phyloP scores from a whole-genome alignment of 1,140 invertebrate genomes.

The Drosophila orosa region DNA sequence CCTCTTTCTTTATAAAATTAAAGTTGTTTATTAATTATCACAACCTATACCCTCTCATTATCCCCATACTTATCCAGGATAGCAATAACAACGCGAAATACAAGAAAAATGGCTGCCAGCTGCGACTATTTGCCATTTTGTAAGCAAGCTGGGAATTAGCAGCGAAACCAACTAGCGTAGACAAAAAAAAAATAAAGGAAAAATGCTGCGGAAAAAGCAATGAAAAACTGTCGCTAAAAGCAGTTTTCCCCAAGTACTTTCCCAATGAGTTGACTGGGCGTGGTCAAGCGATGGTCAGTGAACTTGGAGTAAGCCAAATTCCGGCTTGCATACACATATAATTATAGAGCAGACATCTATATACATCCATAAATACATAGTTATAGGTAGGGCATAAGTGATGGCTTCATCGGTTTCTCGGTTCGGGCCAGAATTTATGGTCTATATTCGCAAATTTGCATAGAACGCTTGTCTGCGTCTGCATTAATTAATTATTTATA shows the following conservation, averaged over 20 bases:
- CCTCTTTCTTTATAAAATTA: too few species aligned
- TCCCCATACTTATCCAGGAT: constrained; percentile 15
- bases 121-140: constrained; percentile 67
- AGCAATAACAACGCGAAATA: constrained; percentile 29
- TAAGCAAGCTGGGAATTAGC: constrained; percentile 72
- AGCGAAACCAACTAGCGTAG: constrained; percentile 21
- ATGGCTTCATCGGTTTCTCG: constrained; percentile 69
- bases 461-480: constrained; percentile 61
- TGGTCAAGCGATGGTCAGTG: constrained; percentile 75
- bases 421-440: constrained; percentile 66
- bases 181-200: constrained; percentile 2
- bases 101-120: constrained; percentile 63
- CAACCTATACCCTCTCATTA: constrained; percentile 5
- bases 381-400: constrained; percentile 35
- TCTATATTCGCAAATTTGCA: constrained; percentile 80
- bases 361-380: background rate
- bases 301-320: constrained; percentile 53
- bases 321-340: background rate
- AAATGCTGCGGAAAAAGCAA: constrained; percentile 17
- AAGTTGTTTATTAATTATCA: background rate
- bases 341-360: constrained; percentile 9
- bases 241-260: constrained; percentile 43
- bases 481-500: constrained; percentile 82
- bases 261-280: constrained; percentile 51
- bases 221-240: constrained; percentile 70